These are phyloP conservation scores for Calliopsis andreniformis DNA, from an alignment of 1,140 invertebrate genomes.

Conservation along the genomic window DNA sequence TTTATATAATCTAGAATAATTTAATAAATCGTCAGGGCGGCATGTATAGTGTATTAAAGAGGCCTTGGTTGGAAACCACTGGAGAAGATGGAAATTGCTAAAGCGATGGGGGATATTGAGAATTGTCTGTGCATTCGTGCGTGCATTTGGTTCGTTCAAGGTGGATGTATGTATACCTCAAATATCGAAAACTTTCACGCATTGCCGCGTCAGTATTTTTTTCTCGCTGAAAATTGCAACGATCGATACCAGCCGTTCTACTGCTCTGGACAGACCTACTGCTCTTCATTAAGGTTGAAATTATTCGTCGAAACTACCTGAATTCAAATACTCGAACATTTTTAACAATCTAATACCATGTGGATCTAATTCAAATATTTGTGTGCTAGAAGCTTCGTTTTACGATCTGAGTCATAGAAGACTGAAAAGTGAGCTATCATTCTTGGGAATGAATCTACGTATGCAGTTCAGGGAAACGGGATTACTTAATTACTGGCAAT, in stretches of 20 bases:
- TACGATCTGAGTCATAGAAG: too few relatives aligned
- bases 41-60: background rate
- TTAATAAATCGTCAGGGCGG: conserved; percentile 12
- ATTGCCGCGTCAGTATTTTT: conserved; percentile 5
- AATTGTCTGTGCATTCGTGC: background rate
- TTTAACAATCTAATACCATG: too few relatives aligned
- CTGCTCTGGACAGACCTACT: background rate
- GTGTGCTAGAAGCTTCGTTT: too few relatives aligned
- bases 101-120: background rate
- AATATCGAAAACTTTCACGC: conserved; percentile 21
- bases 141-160: background rate
- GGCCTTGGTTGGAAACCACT: background rate
- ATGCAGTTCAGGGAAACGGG: too few relatives aligned
- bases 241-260: conserved; percentile 7
- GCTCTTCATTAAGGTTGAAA: background rate
- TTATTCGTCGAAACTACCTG: too few relatives aligned
- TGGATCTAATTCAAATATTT: too few relatives aligned
- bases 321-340: too few relatives aligned
- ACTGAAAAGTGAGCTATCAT: too few relatives aligned
- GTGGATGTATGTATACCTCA: background rate
- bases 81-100: conserved; percentile 7
- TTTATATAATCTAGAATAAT: conserved; percentile 30
- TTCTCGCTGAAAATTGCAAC: background rate
- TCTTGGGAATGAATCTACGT: too few relatives aligned
- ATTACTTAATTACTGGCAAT: too few relatives aligned